Conservation (phyloP, 2,888 invertebrate genomes). For the Galerucella calmariensis region DNA sequence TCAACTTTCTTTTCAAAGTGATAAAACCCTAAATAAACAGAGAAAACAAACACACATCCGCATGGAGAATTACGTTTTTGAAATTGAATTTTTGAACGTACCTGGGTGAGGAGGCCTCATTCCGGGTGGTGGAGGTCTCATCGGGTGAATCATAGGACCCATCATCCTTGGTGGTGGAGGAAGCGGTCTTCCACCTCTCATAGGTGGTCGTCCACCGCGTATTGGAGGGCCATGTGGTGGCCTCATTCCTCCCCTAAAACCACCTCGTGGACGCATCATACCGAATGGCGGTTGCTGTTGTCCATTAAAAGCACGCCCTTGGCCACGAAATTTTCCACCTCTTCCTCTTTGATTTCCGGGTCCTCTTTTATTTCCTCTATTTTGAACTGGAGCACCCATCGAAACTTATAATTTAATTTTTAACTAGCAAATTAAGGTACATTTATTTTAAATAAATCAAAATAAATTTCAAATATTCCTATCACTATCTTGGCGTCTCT, state of each 20-base stretch:
- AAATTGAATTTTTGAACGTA: neutral
- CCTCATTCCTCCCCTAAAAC: conserved; percentile 55
- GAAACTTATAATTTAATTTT: neutral
- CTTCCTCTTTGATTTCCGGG: conserved; percentile 48
- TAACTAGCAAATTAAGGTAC: too few species aligned
- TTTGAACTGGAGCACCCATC: conserved; percentile 55
- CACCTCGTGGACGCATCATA: conserved; percentile 50
- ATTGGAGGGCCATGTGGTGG: conserved; percentile 53
- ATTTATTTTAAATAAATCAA: too few species aligned
- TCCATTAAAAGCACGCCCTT: conserved; percentile 52
- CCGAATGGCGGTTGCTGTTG: conserved; percentile 44
- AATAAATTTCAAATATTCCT: too few species aligned
- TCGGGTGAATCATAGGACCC: conserved; percentile 49
- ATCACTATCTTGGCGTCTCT: too few species aligned
- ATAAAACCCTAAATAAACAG: neutral
- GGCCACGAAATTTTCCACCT: conserved; percentile 49
- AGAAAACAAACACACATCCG: neutral
- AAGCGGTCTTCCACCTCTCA: conserved; percentile 50
- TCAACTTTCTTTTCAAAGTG: neutral
- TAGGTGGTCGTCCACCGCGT: conserved; percentile 48
- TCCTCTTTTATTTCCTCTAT: conserved; percentile 48
- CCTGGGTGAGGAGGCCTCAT: conserved; percentile 42
- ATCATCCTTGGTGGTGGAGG: conserved; percentile 52
- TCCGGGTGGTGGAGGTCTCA: conserved; percentile 56
- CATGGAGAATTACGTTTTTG: neutral